A percentile compares a stretch with the other conserved stretches of the same genome.
These are phyloP conservation scores for Ranitomeya imitator DNA, from an alignment of 2,113 vertebrate species.

Conservation along the genomic window DNA sequence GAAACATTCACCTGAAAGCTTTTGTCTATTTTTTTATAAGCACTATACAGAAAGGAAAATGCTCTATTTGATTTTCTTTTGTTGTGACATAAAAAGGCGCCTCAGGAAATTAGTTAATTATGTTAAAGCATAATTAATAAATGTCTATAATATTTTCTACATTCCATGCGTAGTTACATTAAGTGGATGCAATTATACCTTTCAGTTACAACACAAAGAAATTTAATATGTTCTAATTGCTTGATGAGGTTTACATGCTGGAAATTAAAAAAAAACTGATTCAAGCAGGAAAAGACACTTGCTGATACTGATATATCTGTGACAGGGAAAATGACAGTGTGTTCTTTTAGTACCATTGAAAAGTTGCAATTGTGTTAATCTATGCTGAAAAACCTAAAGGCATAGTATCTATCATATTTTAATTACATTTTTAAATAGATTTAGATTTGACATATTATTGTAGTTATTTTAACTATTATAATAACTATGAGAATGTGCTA, in stretches of 20 bases:
- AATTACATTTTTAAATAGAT: not conserved
- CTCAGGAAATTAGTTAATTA: constrained; percentile 43
- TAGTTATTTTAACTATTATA: no score
- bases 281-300: constrained; percentile 50
- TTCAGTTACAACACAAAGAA: constrained; percentile 55
- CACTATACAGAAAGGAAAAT: constrained; percentile 9
- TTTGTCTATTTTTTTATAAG: not conserved
- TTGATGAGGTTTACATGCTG: constrained; percentile 52
- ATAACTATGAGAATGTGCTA: no score
- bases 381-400: not conserved
- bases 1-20: not conserved
- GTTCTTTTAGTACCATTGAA: constrained; percentile 16
- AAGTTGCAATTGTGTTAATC: not conserved
- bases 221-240: constrained; percentile 55
- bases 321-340: constrained; percentile 48
- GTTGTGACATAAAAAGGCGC: constrained; percentile 50
- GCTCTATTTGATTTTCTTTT: constrained; percentile 43
- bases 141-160: constrained; percentile 11
- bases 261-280: constrained; percentile 47
- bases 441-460: no score
- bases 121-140: constrained; percentile 49
- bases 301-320: constrained; percentile 45
- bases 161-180: constrained; percentile 46
- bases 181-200: constrained; percentile 36
- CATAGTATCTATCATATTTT: not conserved